Conservation (phyloP, 2,113 vertebrate genomes). For the Hippocampus abdominalis region DNA sequence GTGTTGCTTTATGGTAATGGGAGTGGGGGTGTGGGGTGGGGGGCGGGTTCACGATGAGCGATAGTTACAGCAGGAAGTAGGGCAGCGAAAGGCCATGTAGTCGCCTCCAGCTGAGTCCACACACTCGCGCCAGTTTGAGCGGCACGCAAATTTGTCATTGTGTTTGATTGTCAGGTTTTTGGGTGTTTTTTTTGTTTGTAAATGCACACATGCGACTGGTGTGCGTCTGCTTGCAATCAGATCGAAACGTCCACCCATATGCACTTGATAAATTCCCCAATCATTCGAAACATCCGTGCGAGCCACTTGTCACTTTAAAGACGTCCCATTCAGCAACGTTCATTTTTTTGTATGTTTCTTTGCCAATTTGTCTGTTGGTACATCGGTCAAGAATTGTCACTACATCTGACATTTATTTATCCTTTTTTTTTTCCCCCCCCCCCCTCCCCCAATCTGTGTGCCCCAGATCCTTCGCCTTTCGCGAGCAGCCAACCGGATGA, state of each 20-base stretch:
- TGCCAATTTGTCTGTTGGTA: neutral
- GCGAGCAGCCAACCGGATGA: neutral
- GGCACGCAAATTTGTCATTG: slow-evolving; percentile 4
- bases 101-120: slow-evolving; percentile 73
- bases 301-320: neutral
- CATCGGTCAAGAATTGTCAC: neutral
- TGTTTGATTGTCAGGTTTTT: too few species aligned
- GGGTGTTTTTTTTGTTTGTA: too few species aligned
- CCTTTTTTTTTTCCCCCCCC: neutral
- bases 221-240: neutral
- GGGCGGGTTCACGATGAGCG: slow-evolving; percentile 36
- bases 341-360: neutral
- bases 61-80: slow-evolving; percentile 60
- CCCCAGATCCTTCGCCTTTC: neutral
- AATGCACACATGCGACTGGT: neutral
- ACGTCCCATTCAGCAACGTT: neutral
- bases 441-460: neutral
- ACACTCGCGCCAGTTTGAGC: slow-evolving; percentile 13
- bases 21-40: neutral
- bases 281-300: neutral
- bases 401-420: neutral
- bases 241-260: neutral
- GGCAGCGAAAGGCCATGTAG: slow-evolving; percentile 59
- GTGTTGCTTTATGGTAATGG: slow-evolving; percentile 69
- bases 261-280: neutral